A percentile compares a stretch with the other conserved stretches of the same genome.
Conservation (phyloP, 2,888 invertebrate genomes). For the Dryadula phaetusa region DNA sequence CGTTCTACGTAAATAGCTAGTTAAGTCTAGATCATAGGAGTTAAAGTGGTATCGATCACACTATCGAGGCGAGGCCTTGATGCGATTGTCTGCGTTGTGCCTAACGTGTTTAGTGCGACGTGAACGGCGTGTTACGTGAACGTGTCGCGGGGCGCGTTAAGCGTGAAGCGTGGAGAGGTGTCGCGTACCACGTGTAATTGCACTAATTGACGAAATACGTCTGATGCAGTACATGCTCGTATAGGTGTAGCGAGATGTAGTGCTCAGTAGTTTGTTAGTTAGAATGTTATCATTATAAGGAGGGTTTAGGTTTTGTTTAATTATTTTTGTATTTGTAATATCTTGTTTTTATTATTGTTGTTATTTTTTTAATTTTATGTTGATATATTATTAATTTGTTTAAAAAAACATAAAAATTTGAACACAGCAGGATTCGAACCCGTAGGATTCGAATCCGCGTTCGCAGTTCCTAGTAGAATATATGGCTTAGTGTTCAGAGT, state of each 20-base stretch:
- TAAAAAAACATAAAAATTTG: no score
- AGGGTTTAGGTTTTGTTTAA: neutral
- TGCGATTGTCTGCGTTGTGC: slow-evolving; percentile 14
- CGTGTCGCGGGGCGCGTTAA: slow-evolving; percentile 8
- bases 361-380: no score
- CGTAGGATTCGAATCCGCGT: no score
- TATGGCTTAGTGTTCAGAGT: no score
- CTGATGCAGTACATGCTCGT: slow-evolving; percentile 1
- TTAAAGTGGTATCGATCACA: slow-evolving; percentile 14
- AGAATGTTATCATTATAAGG: neutral
- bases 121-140: slow-evolving; percentile 8
- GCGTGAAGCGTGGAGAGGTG: slow-evolving; percentile 23
- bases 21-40: slow-evolving; percentile 1
- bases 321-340: no score
- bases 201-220: slow-evolving; percentile 19
- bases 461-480: no score
- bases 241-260: neutral
- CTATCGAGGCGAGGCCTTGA: slow-evolving; percentile 3
- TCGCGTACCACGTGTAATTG: slow-evolving; percentile 22
- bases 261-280: neutral
- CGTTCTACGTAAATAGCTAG: neutral
- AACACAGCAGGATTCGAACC: no score
- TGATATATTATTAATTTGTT: no score
- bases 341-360: no score
- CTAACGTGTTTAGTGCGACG: slow-evolving; percentile 21